Percentiles rank a stretch among this genome's conserved stretches.
phyloP scores from a whole-genome alignment of 1,140 invertebrate genomes.

The Ceratoteleas bidentatus region DNA sequence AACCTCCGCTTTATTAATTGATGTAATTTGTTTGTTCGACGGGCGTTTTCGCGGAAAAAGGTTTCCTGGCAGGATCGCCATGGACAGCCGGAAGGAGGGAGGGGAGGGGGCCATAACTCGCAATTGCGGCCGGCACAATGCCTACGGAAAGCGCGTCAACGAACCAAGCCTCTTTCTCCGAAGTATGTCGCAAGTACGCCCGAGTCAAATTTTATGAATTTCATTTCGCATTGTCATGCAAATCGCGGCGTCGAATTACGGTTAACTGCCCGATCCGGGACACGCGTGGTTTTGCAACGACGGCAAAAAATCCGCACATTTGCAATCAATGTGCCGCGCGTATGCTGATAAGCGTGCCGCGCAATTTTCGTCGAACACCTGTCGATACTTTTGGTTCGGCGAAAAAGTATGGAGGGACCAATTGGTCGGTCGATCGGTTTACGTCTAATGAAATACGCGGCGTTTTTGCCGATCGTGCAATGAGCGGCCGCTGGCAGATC shows the following conservation, averaged over 20 bases:
- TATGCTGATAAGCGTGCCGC: no score
- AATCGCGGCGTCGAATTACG: conserved; percentile 20
- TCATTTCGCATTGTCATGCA: conserved; percentile 48
- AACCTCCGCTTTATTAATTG: not conserved
- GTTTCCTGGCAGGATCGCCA: not conserved
- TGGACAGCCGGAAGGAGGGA: no score
- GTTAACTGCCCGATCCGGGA: conserved; percentile 2
- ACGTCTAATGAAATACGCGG: conserved; percentile 53
- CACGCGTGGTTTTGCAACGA: not conserved
- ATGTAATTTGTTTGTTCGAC: not conserved
- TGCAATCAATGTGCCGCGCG: no score
- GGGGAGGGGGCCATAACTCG: conserved; percentile 32
- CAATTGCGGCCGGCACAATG: conserved; percentile 29
- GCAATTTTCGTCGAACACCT: no score
- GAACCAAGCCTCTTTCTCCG: conserved; percentile 50
- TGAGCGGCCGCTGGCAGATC: conserved; percentile 47
- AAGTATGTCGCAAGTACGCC: conserved; percentile 40
- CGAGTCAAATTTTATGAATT: conserved; percentile 39
- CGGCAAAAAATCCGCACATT: no score
- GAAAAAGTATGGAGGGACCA: no score
- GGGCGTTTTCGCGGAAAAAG: not conserved
- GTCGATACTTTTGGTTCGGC: no score
- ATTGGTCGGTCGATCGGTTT: conserved; percentile 20
- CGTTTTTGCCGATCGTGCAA: conserved; percentile 27
- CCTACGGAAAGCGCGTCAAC: conserved; percentile 45